These are phyloP conservation scores for Sipha flava DNA, from an alignment of 1,140 invertebrate species.

Conservation along the genomic window DNA sequence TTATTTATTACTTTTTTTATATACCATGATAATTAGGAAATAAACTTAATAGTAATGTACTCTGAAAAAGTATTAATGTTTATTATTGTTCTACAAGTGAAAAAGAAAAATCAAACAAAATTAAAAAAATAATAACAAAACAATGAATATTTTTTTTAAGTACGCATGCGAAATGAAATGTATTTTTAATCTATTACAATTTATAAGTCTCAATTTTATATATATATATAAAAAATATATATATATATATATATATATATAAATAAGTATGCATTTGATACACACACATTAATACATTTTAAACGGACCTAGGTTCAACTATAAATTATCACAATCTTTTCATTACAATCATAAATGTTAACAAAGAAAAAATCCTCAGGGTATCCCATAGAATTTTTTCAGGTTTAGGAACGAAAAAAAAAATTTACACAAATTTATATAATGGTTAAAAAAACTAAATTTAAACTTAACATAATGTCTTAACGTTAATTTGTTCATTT, in stretches of 20 bases:
- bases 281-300: background rate
- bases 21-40: background rate
- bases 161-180: slow-evolving; percentile 12
- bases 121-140: slow-evolving; percentile 23
- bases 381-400: background rate
- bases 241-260: background rate
- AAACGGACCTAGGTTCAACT: slow-evolving; percentile 7
- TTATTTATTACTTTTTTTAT: background rate
- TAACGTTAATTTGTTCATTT: slow-evolving; percentile 29
- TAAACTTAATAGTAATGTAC: slow-evolving; percentile 4
- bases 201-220: background rate
- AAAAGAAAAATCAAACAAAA: background rate
- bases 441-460: slow-evolving; percentile 18
- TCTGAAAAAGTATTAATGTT: slow-evolving; percentile 5
- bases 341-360: slow-evolving; percentile 10
- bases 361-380: background rate
- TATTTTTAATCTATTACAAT: background rate
- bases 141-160: slow-evolving; percentile 16
- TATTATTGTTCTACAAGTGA: slow-evolving; percentile 18
- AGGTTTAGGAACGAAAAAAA: slow-evolving; percentile 24
- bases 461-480: slow-evolving; percentile 23
- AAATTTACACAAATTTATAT: slow-evolving; percentile 1
- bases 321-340: slow-evolving; percentile 29
- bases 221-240: slow-evolving; percentile 14
- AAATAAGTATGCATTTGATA: background rate